Percentiles rank a stretch among this genome's conserved stretches.
These are phyloP conservation scores for Limenitis camilla DNA, from an alignment of 2,888 invertebrate species.

Conservation along the genomic window DNA sequence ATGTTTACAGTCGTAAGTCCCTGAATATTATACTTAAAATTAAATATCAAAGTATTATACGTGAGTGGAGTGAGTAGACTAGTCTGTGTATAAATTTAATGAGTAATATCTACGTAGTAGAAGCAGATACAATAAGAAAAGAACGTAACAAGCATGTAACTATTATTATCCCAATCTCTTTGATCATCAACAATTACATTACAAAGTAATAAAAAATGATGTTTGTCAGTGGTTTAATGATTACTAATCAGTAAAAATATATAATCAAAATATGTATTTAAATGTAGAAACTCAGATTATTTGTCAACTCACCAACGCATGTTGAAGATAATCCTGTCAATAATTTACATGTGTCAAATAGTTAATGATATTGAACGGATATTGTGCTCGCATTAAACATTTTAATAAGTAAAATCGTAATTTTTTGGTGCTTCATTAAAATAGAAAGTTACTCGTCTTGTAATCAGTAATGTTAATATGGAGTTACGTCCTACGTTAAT, in stretches of 20 bases:
- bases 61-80: too few species aligned
- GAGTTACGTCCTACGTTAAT: too few species aligned
- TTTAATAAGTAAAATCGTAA: too few species aligned
- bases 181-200: not conserved
- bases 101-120: too few species aligned
- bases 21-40: too few species aligned
- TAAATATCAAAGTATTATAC: too few species aligned
- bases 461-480: too few species aligned
- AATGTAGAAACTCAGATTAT: not conserved
- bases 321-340: constrained; percentile 20
- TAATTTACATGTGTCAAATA: constrained; percentile 26
- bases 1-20: too few species aligned
- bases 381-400: too few species aligned
- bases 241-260: constrained; percentile 2
- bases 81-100: too few species aligned
- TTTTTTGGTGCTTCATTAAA: not conserved
- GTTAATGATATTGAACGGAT: constrained; percentile 24
- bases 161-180: not conserved
- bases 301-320: constrained; percentile 7
- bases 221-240: not conserved
- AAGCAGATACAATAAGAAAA: too few species aligned
- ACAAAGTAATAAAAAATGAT: not conserved
- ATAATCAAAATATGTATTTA: not conserved
- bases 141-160: too few species aligned
- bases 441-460: not conserved